Base-by-base conservation (phyloP, 1,140 invertebrate species). In the Drosophila navojoa region DNA sequence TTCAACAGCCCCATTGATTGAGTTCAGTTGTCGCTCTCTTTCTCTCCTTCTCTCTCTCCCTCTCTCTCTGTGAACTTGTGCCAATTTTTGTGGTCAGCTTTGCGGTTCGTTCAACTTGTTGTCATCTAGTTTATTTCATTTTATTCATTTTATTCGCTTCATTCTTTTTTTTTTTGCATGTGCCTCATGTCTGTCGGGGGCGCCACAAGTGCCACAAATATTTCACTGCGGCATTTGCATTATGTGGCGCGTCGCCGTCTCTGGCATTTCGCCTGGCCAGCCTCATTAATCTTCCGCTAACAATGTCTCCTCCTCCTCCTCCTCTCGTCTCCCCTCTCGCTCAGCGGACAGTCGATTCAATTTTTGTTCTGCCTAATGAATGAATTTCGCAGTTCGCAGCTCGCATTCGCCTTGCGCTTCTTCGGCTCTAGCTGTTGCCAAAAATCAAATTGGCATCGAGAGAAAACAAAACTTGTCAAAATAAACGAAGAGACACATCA, bases 211-310 rank as follows among this genome's bases (percentile, higher is more conserved):
- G 77, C 69, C 73, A 71, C 73, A 77, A 75, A 85, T 85, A 86
- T 81, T 81, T 86, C 77, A 85, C 74, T 66, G 73, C 40, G 74
- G 62, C 74, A 81, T 85, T 85, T 84, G 81, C 81, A 85, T 81
- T 77, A 77, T 77, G 45, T 58, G 27, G 44, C 53, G 61, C 32
- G 7, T 32, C 32, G 16, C 27, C 64, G 53, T 52, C 54, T 66
- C 45, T 55, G 44, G 42, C 64, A 71, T 71, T 49, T 45, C 42
- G 40, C 38, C 32, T 69, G 64, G 72, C 54, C 73, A 72, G 73
- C 27, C 74, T 32, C 74, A 76, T 76, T 73, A 76, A 76, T 76
- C 70, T 73, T 50, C 42, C 32, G 25, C 38, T 22, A 25, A 40
- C 53, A 45, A 19, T 16, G 3, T n/a, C n/a, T n/a, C n/a, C n/a